Percentiles rank a stretch among this genome's conserved stretches.
Evolutionary conservation across 2,113 vertebrate species (phyloP).

Genomic region (Halichoerus grypus): DNA sequence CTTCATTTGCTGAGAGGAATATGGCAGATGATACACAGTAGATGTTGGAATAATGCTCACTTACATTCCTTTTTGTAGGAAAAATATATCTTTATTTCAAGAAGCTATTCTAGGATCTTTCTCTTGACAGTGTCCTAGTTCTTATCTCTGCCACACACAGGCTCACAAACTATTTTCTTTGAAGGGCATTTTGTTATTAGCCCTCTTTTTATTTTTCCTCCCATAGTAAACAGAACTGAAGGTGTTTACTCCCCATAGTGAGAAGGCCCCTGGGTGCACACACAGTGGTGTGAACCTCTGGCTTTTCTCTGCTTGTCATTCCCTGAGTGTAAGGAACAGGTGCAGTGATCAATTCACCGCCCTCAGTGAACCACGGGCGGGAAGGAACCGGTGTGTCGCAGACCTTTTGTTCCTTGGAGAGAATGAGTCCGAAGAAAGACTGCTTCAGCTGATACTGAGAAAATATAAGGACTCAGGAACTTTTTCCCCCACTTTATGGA

Average conservation of each 20-base stretch:
- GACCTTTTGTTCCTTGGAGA: conserved; percentile 59
- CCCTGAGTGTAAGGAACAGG: conserved; percentile 52
- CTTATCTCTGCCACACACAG: conserved; percentile 63
- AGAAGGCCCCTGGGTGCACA: conserved; percentile 14
- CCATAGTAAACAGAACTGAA: conserved; percentile 24
- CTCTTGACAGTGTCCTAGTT: conserved; percentile 59
- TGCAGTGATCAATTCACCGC: not conserved
- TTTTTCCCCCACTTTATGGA: not conserved
- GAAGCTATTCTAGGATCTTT: conserved; percentile 46
- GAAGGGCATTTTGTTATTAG: conserved; percentile 67
- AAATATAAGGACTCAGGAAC: not conserved
- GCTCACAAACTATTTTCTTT: conserved; percentile 53
- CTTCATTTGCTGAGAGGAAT: conserved; percentile 25
- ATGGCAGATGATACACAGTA: conserved; percentile 26
- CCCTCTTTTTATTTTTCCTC: conserved; percentile 23
- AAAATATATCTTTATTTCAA: conserved; percentile 13
- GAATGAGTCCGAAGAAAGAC: conserved; percentile 42
- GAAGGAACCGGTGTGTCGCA: not conserved
- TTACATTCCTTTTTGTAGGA: not conserved
- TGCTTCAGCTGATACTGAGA: conserved; percentile 13
- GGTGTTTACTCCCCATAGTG: conserved; percentile 44
- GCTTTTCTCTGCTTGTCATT: conserved; percentile 53
- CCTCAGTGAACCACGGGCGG: conserved; percentile 41
- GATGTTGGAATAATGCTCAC: not conserved
- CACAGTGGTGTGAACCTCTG: not conserved